Conservation (phyloP, 2,113 vertebrate species). For the Phocoena phocoena region DNA sequence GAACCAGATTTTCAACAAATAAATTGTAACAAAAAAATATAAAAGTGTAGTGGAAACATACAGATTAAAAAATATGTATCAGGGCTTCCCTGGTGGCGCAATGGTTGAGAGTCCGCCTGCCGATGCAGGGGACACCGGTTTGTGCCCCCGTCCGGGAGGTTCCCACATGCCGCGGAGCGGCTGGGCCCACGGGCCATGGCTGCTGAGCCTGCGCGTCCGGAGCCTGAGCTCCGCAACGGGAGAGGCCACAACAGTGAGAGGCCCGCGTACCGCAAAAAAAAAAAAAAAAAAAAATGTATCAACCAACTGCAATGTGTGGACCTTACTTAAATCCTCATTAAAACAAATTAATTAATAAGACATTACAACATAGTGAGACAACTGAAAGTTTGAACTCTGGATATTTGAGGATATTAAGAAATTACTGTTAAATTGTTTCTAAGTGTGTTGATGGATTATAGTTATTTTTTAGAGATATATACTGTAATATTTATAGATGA, state of each 20-base stretch:
- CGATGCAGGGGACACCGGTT: too few species aligned
- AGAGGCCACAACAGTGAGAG: too few species aligned
- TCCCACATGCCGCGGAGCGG: too few species aligned
- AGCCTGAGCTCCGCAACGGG: too few species aligned
- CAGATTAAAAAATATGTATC: not conserved
- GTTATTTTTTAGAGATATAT: not conserved
- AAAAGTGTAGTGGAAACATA: not conserved
- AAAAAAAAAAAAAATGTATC: too few species aligned
- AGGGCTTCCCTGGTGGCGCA: too few species aligned
- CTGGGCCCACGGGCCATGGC: too few species aligned
- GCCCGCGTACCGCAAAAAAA: too few species aligned
- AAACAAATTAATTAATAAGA: not conserved
- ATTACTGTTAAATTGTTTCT: not conserved
- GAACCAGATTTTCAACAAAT: not conserved
- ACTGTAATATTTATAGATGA: not conserved
- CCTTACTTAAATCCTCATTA: not conserved
- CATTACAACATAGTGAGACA: not conserved
- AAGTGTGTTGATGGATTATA: not conserved
- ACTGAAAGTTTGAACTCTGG: not conserved
- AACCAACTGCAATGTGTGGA: not conserved
- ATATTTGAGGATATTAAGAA: not conserved
- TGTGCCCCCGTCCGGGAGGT: accelerated
- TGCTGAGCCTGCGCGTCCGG: too few species aligned
- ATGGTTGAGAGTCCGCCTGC: too few species aligned
- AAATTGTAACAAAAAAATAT: not conserved